Conservation (phyloP, 2,797 vertebrate species). For the Epinephelus malabaricus region DNA sequence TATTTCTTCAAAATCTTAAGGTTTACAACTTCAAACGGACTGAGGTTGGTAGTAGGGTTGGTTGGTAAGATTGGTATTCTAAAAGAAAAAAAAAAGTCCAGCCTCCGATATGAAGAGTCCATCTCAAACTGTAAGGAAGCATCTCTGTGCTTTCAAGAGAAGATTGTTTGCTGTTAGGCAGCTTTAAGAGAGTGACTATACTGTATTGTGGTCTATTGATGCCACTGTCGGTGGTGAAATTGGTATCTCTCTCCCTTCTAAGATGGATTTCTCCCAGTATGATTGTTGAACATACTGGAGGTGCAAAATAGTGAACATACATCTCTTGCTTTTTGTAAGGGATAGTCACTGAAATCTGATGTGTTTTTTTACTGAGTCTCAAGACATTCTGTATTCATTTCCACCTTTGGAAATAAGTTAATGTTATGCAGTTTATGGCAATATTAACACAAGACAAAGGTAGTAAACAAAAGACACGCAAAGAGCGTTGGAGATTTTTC, state of each 20-base stretch:
- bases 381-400: constrained; percentile 6
- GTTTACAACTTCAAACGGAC: not conserved
- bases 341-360: not conserved
- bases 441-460: not conserved
- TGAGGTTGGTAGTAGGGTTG: not conserved
- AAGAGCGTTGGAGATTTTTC: not conserved
- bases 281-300: constrained; percentile 23
- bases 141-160: not conserved
- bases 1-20: too few relatives aligned
- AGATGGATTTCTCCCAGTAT: constrained; percentile 41
- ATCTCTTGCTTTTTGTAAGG: constrained; percentile 1
- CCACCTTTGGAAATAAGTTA: not conserved
- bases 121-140: not conserved
- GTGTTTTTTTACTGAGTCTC: not conserved
- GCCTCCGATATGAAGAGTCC: not conserved
- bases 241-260: constrained; percentile 28
- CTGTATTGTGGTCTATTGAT: constrained; percentile 15
- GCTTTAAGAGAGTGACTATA: constrained; percentile 5
- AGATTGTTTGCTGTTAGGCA: not conserved
- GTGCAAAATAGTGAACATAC: constrained; percentile 12
- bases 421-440: not conserved
- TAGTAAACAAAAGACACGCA: constrained; percentile 1
- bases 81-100: not conserved
- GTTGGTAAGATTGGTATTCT: not conserved
- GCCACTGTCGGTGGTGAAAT: constrained; percentile 36